phyloP scores from a whole-genome alignment of 2,888 invertebrate genomes.

The Diplazon laetatorius region DNA sequence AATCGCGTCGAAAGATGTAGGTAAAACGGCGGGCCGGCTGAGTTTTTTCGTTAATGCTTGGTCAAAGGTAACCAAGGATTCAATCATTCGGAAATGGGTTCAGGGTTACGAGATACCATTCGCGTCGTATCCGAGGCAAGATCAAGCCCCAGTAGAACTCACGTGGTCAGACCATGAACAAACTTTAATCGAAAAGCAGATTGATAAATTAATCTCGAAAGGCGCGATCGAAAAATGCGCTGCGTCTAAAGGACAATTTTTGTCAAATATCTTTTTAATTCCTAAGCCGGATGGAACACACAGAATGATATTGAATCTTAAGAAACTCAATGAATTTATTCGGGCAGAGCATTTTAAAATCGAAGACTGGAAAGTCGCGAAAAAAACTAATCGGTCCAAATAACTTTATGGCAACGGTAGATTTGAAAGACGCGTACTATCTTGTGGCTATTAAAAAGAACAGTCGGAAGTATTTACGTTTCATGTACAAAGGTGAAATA shows the following conservation, averaged over 20 bases:
- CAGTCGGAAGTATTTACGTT: slow-evolving; percentile 35
- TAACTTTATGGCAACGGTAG: slow-evolving; percentile 34
- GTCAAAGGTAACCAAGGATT: slow-evolving; percentile 44
- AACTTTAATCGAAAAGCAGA: slow-evolving; percentile 6
- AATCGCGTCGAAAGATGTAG: slow-evolving; percentile 24
- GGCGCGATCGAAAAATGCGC: slow-evolving; percentile 46
- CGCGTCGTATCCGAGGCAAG: slow-evolving; percentile 31
- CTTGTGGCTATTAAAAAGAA: slow-evolving; percentile 29
- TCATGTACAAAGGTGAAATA: slow-evolving; percentile 19
- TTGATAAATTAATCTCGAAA: slow-evolving; percentile 28
- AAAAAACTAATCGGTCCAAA: slow-evolving; percentile 57
- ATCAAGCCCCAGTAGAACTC: slow-evolving; percentile 29
- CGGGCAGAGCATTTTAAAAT: slow-evolving; percentile 68
- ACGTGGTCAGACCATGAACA: slow-evolving; percentile 34
- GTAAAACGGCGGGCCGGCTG: slow-evolving; percentile 5
- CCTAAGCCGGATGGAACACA: slow-evolving; percentile 27
- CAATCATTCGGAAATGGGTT: slow-evolving; percentile 43
- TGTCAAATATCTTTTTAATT: slow-evolving; percentile 25
- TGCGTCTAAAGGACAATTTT: slow-evolving; percentile 21
- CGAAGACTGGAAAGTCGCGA: slow-evolving; percentile 67
- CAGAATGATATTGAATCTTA: slow-evolving; percentile 68
- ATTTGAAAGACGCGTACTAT: not conserved
- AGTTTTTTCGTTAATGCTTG: slow-evolving; percentile 34
- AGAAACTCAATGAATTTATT: slow-evolving; percentile 66
- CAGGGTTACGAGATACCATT: slow-evolving; percentile 59